Conservation (phyloP, 2,797 vertebrate genomes). For the Thunnus albacares region DNA sequence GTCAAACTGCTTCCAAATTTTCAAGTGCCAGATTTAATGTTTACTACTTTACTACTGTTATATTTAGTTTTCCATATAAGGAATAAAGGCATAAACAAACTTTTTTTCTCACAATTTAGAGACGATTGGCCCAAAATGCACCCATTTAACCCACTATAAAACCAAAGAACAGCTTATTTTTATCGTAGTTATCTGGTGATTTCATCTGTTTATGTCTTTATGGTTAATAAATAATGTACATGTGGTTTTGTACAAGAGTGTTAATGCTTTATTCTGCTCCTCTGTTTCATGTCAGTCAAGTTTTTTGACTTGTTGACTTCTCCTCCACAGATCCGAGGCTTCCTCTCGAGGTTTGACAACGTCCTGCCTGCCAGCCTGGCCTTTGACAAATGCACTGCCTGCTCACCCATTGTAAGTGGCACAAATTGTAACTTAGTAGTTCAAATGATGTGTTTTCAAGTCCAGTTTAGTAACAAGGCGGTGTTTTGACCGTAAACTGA, state of each 20-base stretch:
- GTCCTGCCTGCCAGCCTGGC: constrained; percentile 98
- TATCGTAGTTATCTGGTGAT: background rate
- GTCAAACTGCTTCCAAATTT: background rate
- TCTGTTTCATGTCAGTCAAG: background rate
- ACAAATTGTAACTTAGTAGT: background rate
- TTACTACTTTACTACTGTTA: background rate
- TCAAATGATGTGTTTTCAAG: constrained; percentile 3
- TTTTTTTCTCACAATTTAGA: background rate
- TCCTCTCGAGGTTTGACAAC: constrained; percentile 97
- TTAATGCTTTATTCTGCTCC: background rate
- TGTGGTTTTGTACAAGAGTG: constrained; percentile 3
- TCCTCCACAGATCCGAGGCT: constrained; percentile 94
- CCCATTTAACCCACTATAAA: background rate
- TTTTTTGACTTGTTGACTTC: constrained; percentile 36
- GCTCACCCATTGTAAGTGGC: constrained; percentile 93
- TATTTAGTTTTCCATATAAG: background rate
- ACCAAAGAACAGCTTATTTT: background rate
- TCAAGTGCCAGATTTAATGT: background rate
- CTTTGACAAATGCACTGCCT: constrained; percentile 99
- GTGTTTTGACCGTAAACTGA: background rate
- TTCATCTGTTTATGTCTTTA: background rate
- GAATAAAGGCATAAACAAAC: background rate
- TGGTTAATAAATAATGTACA: background rate
- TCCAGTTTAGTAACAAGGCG: background rate
- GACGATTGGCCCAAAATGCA: background rate